Evolutionary conservation across 1,140 invertebrate species (phyloP), one percentile per base, ranked within the genome.

Genomic region (Drosophila azteca): DNA sequence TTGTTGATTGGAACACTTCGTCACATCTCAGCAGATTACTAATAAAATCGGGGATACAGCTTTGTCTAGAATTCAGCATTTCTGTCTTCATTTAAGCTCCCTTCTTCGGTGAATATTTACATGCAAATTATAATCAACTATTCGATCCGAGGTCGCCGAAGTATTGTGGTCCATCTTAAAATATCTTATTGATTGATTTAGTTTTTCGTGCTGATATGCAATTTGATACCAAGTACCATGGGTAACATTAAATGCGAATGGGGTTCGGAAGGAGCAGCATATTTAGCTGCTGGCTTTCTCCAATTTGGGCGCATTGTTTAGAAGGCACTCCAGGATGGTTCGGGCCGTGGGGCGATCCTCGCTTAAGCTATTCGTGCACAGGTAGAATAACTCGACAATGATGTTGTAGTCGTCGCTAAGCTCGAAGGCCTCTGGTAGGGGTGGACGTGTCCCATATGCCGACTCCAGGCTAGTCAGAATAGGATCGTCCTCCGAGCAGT

Each of bases 331-430:
- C 73, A 68, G 78, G 44, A 91, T 89, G 41, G 78, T 83, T 22
- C 74, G 75, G 5, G 96, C 95, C 41, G 92, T 92, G 0, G 96
- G 96, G 48, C 96, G 91, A 66, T 93, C 92, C 46, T 92, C 91
- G 22, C 94, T 93, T 65, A 93, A 90, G 31, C 92, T 90, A 81
- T 95, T 94, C 1, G 96, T 97, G 83, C 96, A 96, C 59, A 93
- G 93, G 84, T 93, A 94, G 92, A 96, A 97, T 59, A 96, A 69
- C 64, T 95, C 93, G 6, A 97, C 92, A 2, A 96, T 92, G 20
- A 92, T 91, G 39, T 93, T 92, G 90, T 96, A 97, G 43, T 93
- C 92, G 31, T 92, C 78, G 50, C 93, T 93, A 3, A 95, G 92
- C 35, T 94, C 63, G n/a, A 92, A 93, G 70, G 94, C 93, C n/a